A percentile compares a stretch with the other conserved stretches of the same genome.
phyloP scores from a whole-genome alignment of 2,113 vertebrate genomes.

The Diadophis punctatus region DNA sequence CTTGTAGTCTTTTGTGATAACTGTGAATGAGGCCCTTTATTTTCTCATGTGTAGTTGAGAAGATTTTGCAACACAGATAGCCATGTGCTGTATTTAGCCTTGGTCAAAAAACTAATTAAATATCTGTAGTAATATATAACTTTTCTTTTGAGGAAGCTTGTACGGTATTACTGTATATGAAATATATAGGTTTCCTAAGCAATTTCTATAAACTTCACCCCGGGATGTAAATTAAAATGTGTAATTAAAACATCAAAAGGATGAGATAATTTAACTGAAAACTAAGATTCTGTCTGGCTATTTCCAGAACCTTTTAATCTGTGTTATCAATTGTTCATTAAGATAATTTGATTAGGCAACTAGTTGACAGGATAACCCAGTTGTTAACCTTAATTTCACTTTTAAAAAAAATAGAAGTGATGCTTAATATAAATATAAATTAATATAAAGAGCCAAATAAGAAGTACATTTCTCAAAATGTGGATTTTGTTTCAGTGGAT shows the following conservation, averaged over 20 bases:
- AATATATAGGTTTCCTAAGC: neutral
- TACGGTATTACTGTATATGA: neutral
- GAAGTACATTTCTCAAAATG: neutral
- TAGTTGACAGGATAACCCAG: neutral
- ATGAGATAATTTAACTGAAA: neutral
- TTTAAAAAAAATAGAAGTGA: too few relatives aligned
- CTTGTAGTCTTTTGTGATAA: neutral
- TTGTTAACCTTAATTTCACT: neutral
- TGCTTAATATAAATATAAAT: too few relatives aligned
- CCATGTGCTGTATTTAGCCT: neutral
- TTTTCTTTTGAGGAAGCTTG: neutral
- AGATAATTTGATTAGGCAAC: neutral
- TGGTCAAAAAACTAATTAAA: neutral
- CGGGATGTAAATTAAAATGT: neutral
- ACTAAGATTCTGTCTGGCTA: neutral
- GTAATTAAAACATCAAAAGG: slow-evolving; percentile 13
- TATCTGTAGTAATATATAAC: neutral
- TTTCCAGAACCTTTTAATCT: neutral
- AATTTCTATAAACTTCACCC: neutral
- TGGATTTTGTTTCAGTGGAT: neutral
- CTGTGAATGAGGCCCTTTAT: neutral
- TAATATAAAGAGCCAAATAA: neutral
- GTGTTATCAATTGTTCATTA: neutral
- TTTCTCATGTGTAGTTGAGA: neutral
- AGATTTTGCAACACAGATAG: neutral